Evolutionary conservation across 1,140 invertebrate species (phyloP).

Genomic region (Oedothorax gibbosus): DNA sequence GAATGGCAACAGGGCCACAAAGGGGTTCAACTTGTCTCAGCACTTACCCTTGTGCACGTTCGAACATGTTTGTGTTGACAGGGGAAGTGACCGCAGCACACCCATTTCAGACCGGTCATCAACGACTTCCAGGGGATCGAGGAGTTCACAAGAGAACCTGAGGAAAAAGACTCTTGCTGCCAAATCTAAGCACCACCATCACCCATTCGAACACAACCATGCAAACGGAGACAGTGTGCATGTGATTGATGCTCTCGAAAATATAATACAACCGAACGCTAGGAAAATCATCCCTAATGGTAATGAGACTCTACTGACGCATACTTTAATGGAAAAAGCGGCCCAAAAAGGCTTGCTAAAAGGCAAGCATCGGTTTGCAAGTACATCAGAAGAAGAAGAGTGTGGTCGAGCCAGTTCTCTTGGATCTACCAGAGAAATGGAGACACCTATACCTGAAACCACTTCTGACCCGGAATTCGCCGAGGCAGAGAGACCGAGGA

Average conservation of each 20-base stretch:
- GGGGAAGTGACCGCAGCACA: constrained; percentile 46
- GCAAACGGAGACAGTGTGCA: constrained; percentile 21
- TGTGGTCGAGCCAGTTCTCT: constrained; percentile 43
- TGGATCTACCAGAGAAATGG: constrained; percentile 47
- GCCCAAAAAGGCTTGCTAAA: background rate
- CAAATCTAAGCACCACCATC: constrained; percentile 46
- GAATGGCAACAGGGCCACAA: constrained; percentile 44
- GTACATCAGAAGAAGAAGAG: constrained; percentile 60
- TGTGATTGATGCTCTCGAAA: background rate
- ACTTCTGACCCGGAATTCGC: constrained; percentile 47
- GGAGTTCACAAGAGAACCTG: constrained; percentile 47
- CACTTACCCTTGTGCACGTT: constrained; percentile 39
- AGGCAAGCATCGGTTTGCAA: constrained; percentile 34
- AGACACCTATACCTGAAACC: constrained; percentile 38
- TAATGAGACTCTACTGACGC: background rate
- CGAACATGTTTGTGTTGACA: constrained; percentile 56
- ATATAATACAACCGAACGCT: constrained; percentile 10
- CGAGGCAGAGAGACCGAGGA: constrained; percentile 45
- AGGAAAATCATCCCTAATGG: background rate
- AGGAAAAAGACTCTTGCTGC: constrained; percentile 46
- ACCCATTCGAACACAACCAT: constrained; percentile 33
- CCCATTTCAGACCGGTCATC: constrained; percentile 55
- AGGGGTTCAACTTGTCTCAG: constrained; percentile 50
- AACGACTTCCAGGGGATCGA: constrained; percentile 52
- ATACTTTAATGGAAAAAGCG: constrained; percentile 27